These are phyloP conservation scores for Elmis aenea DNA, from an alignment of 2,888 invertebrate species.

Conservation along the genomic window DNA sequence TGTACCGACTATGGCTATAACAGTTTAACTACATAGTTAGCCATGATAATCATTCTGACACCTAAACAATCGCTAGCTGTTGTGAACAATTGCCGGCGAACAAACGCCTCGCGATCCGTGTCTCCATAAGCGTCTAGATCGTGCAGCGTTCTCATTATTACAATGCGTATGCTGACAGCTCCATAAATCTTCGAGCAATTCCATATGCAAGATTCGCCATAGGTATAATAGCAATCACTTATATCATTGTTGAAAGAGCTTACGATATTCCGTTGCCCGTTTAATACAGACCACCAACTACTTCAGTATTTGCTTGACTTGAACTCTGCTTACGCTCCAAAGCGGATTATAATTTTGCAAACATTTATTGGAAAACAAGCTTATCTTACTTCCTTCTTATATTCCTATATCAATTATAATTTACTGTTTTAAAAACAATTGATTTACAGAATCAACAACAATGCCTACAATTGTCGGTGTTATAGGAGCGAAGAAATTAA, in stretches of 20 bases:
- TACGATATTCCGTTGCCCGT: constrained; percentile 11
- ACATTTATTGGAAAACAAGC: too few species aligned
- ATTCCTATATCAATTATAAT: too few species aligned
- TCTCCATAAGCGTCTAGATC: constrained; percentile 29
- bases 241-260: constrained; percentile 22
- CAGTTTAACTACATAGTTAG: constrained; percentile 23
- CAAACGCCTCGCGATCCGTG: constrained; percentile 24
- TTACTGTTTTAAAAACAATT: too few species aligned
- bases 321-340: not conserved
- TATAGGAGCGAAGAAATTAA: too few species aligned
- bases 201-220: constrained; percentile 24
- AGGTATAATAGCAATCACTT: constrained; percentile 21
- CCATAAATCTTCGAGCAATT: constrained; percentile 26
- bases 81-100: constrained; percentile 24
- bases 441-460: too few species aligned
- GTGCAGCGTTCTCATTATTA: constrained; percentile 32
- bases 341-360: too few species aligned
- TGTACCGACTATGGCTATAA: constrained; percentile 9
- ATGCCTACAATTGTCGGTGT: too few species aligned
- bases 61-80: constrained; percentile 26
- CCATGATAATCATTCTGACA: constrained; percentile 26
- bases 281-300: constrained; percentile 10
- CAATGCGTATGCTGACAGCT: constrained; percentile 30
- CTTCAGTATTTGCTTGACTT: constrained; percentile 1
- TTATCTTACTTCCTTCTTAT: too few species aligned